These are phyloP conservation scores for Otis tarda DNA, from an alignment of 2,113 vertebrate genomes.

Conservation along the genomic window DNA sequence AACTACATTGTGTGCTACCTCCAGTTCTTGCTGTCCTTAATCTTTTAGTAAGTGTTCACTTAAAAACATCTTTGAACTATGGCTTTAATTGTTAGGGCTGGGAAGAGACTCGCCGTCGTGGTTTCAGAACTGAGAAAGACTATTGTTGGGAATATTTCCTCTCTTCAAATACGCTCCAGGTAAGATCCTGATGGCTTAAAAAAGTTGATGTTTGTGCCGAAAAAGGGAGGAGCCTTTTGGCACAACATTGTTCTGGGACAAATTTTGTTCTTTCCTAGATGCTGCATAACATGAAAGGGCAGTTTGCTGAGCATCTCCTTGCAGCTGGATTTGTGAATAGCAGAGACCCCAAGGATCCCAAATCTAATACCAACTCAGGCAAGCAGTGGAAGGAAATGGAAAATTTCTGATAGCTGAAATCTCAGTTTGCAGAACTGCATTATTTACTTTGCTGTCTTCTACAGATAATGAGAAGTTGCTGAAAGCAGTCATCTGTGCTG, in stretches of 20 bases:
- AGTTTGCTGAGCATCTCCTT: slow-evolving; percentile 95
- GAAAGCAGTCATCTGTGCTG: slow-evolving; percentile 96
- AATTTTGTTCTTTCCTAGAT: slow-evolving; percentile 76
- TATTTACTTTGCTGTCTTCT: not conserved
- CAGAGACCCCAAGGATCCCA: slow-evolving; percentile 86
- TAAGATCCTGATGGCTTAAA: slow-evolving; percentile 39
- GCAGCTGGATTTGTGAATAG: slow-evolving; percentile 90
- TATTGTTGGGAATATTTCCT: slow-evolving; percentile 98
- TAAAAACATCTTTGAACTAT: rapidly evolving
- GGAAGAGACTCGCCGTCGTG: slow-evolving; percentile 87
- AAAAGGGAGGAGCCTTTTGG: not conserved
- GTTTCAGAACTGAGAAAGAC: slow-evolving; percentile 87
- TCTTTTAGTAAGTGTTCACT: not conserved
- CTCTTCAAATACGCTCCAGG: slow-evolving; percentile 94
- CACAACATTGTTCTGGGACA: not conserved
- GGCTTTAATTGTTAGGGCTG: slow-evolving; percentile 82
- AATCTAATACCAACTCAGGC: slow-evolving; percentile 95
- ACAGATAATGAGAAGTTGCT: slow-evolving; percentile 96
- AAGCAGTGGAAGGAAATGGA: not conserved
- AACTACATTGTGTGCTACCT: not conserved
- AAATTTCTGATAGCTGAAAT: not conserved
- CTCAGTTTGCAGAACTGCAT: not conserved
- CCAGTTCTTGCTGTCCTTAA: not conserved
- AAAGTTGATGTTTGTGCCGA: not conserved
- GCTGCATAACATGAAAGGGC: slow-evolving; percentile 96